Percentiles rank a stretch among this genome's conserved stretches.
Evolutionary conservation across 1,140 invertebrate species (phyloP).

Genomic region (Tribolium castaneum): DNA sequence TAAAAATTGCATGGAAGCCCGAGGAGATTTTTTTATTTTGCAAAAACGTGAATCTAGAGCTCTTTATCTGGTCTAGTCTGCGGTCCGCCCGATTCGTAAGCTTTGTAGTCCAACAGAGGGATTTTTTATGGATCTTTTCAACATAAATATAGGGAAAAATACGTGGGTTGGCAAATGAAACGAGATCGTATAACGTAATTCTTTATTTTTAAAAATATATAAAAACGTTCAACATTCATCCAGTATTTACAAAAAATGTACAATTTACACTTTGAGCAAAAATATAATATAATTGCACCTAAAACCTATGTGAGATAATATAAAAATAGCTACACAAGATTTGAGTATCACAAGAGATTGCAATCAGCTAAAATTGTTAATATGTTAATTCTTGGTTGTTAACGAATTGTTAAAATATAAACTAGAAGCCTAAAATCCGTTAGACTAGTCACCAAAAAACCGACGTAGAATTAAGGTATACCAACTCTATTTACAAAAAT

Average conservation of each 20-base stretch:
- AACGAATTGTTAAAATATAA: constrained; percentile 22
- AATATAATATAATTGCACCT: constrained; percentile 39
- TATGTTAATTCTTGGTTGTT: constrained; percentile 48
- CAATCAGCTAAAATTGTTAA: constrained; percentile 23
- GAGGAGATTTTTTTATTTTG: too few relatives aligned
- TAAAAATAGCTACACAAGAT: constrained; percentile 22
- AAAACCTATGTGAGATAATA: constrained; percentile 33
- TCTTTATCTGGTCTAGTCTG: too few relatives aligned
- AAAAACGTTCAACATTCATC: constrained; percentile 41
- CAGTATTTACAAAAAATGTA: constrained; percentile 40
- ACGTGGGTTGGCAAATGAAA: neutral
- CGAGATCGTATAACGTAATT: constrained; percentile 18
- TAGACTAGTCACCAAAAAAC: constrained; percentile 37
- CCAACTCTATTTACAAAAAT: constrained; percentile 44
- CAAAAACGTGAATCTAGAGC: too few relatives aligned
- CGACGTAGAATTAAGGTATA: constrained; percentile 38
- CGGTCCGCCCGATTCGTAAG: too few relatives aligned
- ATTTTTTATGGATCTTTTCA: neutral
- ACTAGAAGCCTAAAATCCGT: neutral
- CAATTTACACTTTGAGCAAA: constrained; percentile 23
- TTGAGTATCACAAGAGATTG: constrained; percentile 30
- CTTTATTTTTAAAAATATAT: constrained; percentile 44
- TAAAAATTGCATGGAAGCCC: too few relatives aligned
- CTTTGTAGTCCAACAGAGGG: too few relatives aligned
- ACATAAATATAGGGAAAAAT: neutral